Percentiles rank a stretch among this genome's conserved stretches.
Conservation (phyloP, 2,797 vertebrate genomes). For the Toxotes lorentzi region DNA sequence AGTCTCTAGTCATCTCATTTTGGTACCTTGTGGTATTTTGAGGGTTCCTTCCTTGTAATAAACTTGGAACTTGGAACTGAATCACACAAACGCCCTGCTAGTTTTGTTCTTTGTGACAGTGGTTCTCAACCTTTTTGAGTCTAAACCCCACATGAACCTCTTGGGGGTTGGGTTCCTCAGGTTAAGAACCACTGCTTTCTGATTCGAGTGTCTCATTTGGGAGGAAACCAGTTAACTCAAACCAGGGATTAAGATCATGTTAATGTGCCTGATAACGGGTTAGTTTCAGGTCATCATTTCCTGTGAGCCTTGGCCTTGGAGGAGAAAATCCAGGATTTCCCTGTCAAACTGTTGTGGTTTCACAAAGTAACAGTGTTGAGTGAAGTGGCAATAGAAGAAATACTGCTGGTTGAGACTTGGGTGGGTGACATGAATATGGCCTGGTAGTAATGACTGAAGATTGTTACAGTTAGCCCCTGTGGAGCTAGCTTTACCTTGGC, state of each 20-base stretch:
- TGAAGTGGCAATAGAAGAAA: not conserved
- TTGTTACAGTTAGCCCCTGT: not conserved
- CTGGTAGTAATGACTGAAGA: conserved; percentile 5
- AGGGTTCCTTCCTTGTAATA: not conserved
- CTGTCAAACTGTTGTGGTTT: not conserved
- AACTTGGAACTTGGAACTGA: conserved; percentile 13
- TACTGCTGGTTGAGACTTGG: not conserved
- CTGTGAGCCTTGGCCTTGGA: not conserved
- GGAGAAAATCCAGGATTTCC: not conserved
- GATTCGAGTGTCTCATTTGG: not conserved
- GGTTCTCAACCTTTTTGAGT: too few species aligned
- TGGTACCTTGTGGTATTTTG: not conserved
- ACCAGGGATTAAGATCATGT: not conserved
- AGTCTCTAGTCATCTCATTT: not conserved
- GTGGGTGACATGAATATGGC: not conserved
- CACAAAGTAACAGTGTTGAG: not conserved
- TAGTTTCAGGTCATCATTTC: not conserved
- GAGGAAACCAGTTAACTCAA: not conserved
- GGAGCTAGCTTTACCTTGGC: conserved; percentile 89
- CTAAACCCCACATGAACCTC: too few species aligned
- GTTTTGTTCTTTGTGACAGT: not conserved
- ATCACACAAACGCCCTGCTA: not conserved
- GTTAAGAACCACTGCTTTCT: too few species aligned
- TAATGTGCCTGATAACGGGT: not conserved
- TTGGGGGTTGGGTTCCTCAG: too few species aligned